Conservation (phyloP, 2,113 vertebrate genomes). For the Girardinichthys multiradiatus region DNA sequence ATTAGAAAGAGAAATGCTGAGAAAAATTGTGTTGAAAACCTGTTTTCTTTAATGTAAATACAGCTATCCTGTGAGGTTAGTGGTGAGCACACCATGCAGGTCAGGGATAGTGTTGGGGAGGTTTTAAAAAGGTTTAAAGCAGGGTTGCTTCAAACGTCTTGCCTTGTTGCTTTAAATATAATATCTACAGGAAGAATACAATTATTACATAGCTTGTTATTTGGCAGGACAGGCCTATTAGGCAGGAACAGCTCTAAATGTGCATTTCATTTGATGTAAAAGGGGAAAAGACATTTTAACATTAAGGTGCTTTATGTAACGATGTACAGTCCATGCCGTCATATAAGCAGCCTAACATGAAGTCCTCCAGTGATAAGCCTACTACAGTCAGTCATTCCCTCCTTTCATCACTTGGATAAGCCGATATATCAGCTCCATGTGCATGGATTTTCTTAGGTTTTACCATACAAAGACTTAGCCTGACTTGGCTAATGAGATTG, state of each 20-base stretch:
- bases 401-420: background rate
- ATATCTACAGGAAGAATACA: background rate
- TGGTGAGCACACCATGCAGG: background rate
- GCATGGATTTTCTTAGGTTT: constrained; percentile 4
- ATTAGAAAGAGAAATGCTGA: background rate
- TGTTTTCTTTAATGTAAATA: background rate
- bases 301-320: background rate
- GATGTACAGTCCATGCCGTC: background rate
- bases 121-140: background rate
- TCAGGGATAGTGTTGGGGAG: too few species aligned
- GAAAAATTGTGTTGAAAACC: background rate
- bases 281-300: background rate
- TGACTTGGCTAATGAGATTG: constrained; percentile 43
- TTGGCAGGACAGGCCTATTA: background rate
- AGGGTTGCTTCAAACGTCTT: background rate
- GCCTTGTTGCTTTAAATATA: background rate
- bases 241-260: background rate
- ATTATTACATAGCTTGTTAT: background rate
- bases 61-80: background rate
- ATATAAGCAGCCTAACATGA: background rate
- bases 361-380: constrained; percentile 17
- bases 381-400: background rate
- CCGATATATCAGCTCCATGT: constrained; percentile 9
- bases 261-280: background rate
- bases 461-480: constrained; percentile 19